phyloP scores from a whole-genome alignment of 2,797 vertebrate species.

The Hybognathus amarus region DNA sequence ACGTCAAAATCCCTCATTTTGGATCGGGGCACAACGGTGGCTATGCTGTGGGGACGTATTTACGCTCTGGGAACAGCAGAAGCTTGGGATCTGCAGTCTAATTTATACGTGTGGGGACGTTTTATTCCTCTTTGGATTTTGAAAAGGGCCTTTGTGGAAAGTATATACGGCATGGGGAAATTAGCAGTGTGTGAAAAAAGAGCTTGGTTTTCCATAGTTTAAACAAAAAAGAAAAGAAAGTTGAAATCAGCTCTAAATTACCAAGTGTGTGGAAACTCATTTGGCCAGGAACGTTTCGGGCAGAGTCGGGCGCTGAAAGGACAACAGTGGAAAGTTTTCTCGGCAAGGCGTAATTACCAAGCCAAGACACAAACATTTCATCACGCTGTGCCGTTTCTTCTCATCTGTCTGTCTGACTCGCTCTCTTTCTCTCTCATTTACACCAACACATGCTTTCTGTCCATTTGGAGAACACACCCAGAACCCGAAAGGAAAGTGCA shows the following conservation, averaged over 20 bases:
- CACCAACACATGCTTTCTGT: slow-evolving; percentile 51
- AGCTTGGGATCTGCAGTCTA: slow-evolving; percentile 31
- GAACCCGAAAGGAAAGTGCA: slow-evolving; percentile 38
- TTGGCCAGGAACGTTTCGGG: slow-evolving; percentile 39
- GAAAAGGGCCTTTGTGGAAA: slow-evolving; percentile 59
- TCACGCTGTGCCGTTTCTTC: slow-evolving; percentile 52
- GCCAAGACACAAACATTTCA: slow-evolving; percentile 58
- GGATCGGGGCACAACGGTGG: slow-evolving; percentile 10
- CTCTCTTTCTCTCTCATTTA: slow-evolving; percentile 50
- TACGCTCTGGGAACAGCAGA: slow-evolving; percentile 41
- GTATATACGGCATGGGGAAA: slow-evolving; percentile 31
- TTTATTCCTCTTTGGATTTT: slow-evolving; percentile 46
- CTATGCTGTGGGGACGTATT: slow-evolving; percentile 26
- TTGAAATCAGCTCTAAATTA: slow-evolving; percentile 57
- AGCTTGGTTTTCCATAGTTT: slow-evolving; percentile 55
- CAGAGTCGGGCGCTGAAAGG: slow-evolving; percentile 42
- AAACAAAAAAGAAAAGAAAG: slow-evolving; percentile 54
- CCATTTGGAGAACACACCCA: slow-evolving; percentile 49
- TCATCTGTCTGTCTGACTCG: slow-evolving; percentile 35
- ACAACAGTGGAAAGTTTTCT: slow-evolving; percentile 55
- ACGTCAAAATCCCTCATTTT: slow-evolving; percentile 18
- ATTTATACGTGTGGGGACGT: slow-evolving; percentile 46
- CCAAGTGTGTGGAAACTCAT: slow-evolving; percentile 54
- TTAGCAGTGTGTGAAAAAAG: slow-evolving; percentile 46
- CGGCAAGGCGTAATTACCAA: slow-evolving; percentile 51